Base-by-base conservation (phyloP, 2,888 invertebrate genomes). In the Lagria hirta region DNA sequence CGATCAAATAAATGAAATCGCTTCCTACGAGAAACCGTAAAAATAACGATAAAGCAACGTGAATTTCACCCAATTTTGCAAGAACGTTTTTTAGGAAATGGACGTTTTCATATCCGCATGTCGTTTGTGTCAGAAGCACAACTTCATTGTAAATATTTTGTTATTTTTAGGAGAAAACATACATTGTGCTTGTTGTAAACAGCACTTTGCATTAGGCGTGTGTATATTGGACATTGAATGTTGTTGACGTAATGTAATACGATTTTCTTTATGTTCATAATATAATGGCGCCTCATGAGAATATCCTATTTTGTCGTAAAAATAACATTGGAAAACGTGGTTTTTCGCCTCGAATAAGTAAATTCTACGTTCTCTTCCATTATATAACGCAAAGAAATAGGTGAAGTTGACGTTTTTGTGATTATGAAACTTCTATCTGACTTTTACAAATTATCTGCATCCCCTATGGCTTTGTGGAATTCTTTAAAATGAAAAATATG, bases 301-400 rank as follows among this genome's bases (percentile, higher is more conserved):
- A 43, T 34, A 22, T 43, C 24, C 43, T 35, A 29, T 43, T 36
- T 28, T 29, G 23, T 12, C 13, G 17, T 24, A 35, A 43, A 43
- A 43, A 36, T 36, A 36, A 29, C 35, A 30, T 38, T 37, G 34
- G 42, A 43, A 35, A 43, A 43, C 35, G 22, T 26, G 26, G 33
- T 34, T 33, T 8, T 23, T 29, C 24, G 30, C 20, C 24, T 41
- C 38, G 23, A 22, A 21, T 28, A 24, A 37, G 38, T 38, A 38
- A 38, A 20, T n/a, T n/a, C 14, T 26, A 41, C 33, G 16, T 41
- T 41, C 41, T 26, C 33, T 33, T n/a, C 13, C 18, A 16, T 41
- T 43, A 35, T 24, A 17, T 43, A 43, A 43, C 23, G 10, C 22
- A 20, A 28, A 29, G 28, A 29, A 35, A 43, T 35, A 43, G 43